Evolutionary conservation across 2,888 invertebrate species (phyloP).

Genomic region (Protophormia terraenovae): DNA sequence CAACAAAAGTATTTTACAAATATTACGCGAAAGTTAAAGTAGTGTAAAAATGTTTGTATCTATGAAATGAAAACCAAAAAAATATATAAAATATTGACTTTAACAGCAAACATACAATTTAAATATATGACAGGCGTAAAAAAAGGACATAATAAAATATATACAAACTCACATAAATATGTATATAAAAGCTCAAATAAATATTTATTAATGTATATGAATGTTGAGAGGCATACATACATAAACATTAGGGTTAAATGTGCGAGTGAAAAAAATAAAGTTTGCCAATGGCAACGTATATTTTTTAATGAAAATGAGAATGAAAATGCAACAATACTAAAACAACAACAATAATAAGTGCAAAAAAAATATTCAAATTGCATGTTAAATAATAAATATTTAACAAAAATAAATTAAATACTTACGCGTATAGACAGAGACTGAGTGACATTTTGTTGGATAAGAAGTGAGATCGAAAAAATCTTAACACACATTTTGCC

Average conservation of each 20-base stretch:
- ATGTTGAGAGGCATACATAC: not conserved
- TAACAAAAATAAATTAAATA: not conserved
- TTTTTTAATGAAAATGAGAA: slow-evolving; percentile 35
- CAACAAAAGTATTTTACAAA: slow-evolving; percentile 44
- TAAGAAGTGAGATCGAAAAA: too few species aligned
- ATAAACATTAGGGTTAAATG: slow-evolving; percentile 8
- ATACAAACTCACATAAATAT: not conserved
- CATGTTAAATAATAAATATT: slow-evolving; percentile 34
- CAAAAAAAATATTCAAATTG: slow-evolving; percentile 19
- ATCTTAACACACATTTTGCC: too few species aligned
- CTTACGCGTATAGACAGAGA: not conserved
- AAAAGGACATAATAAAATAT: slow-evolving; percentile 9
- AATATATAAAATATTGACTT: slow-evolving; percentile 33
- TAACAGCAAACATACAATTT: slow-evolving; percentile 32
- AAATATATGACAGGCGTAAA: slow-evolving; percentile 10
- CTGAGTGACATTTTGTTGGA: slow-evolving; percentile 12
- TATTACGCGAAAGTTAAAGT: not conserved
- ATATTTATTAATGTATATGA: slow-evolving; percentile 22
- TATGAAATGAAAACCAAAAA: slow-evolving; percentile 48
- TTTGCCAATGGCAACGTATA: slow-evolving; percentile 21
- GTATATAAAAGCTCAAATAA: not conserved
- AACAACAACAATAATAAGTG: slow-evolving; percentile 1
- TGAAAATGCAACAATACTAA: slow-evolving; percentile 37
- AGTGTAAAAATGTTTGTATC: slow-evolving; percentile 16
- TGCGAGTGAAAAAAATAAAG: not conserved